Conservation (phyloP, 2,888 invertebrate genomes). For the Tachystola acroxantha region DNA sequence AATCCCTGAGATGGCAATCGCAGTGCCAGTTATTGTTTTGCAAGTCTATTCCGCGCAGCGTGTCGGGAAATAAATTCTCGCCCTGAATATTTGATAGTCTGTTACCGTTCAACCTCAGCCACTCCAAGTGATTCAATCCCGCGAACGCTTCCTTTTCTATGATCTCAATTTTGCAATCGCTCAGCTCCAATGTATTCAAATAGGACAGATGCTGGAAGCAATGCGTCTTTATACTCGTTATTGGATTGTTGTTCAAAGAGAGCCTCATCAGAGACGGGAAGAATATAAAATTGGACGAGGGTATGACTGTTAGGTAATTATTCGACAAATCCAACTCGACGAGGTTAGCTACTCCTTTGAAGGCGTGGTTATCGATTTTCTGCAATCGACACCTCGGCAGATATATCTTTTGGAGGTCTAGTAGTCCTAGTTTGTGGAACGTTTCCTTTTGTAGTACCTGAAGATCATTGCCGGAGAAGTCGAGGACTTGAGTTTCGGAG, state of each 20-base stretch:
- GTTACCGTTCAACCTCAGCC: slow-evolving; percentile 91
- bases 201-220: slow-evolving; percentile 87
- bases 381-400: slow-evolving; percentile 87
- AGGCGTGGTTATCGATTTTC: slow-evolving; percentile 87
- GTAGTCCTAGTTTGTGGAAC: slow-evolving; percentile 86
- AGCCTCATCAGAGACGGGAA: slow-evolving; percentile 90
- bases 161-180: slow-evolving; percentile 86
- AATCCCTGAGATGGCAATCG: slow-evolving; percentile 88
- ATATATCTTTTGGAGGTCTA: slow-evolving; percentile 92
- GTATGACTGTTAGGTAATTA: slow-evolving; percentile 87
- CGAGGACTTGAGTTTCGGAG: slow-evolving; percentile 91
- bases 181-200: slow-evolving; percentile 88
- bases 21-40: slow-evolving; percentile 94
- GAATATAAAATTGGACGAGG: slow-evolving; percentile 87
- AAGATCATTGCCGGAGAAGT: slow-evolving; percentile 90
- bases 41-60: slow-evolving; percentile 87
- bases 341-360: slow-evolving; percentile 90
- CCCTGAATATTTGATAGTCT: slow-evolving; percentile 85
- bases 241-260: slow-evolving; percentile 89
- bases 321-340: slow-evolving; percentile 92
- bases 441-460: slow-evolving; percentile 87
- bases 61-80: slow-evolving; percentile 84
- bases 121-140: slow-evolving; percentile 88
- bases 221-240: slow-evolving; percentile 83
- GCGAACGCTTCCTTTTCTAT: slow-evolving; percentile 90